A percentile compares a stretch with the other conserved stretches of the same genome.
These are phyloP conservation scores for Trinectes maculatus DNA, from an alignment of 2,113 vertebrate species.

Conservation along the genomic window DNA sequence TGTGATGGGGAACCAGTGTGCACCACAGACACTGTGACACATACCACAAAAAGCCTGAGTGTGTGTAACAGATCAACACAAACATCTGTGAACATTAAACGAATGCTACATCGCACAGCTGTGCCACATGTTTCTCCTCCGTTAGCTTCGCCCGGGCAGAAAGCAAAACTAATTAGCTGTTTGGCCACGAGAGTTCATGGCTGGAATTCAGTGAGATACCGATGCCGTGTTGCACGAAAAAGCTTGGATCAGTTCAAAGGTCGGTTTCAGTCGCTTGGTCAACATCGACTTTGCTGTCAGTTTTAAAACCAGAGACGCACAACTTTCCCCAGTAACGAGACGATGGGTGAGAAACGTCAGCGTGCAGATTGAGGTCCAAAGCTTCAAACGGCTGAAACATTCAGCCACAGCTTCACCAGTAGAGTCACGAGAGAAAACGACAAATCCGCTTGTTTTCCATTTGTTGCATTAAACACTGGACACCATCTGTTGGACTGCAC, in stretches of 20 bases:
- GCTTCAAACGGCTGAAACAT: constrained; percentile 40
- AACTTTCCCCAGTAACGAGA: background rate
- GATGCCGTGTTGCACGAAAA: constrained; percentile 15
- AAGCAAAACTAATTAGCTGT: constrained; percentile 31
- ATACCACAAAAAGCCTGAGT: constrained; percentile 64
- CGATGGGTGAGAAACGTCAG: background rate
- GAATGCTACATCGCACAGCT: constrained; percentile 5
- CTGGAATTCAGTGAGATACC: constrained; percentile 37
- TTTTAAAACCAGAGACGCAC: background rate
- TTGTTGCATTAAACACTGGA: constrained; percentile 78
- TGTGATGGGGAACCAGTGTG: constrained; percentile 62
- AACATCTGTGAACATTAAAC: constrained; percentile 36
- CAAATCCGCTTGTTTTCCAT: constrained; percentile 79
- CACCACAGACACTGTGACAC: constrained; percentile 53
- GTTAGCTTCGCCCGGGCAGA: constrained; percentile 21
- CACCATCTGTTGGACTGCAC: constrained; percentile 79
- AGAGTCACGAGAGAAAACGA: constrained; percentile 59
- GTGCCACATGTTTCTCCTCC: constrained; percentile 6
- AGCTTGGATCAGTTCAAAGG: constrained; percentile 25
- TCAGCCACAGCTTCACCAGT: constrained; percentile 61
- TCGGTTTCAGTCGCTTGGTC: constrained; percentile 6
- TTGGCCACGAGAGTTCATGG: constrained; percentile 32
- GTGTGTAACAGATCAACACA: constrained; percentile 58
- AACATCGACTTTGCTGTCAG: constrained; percentile 27
- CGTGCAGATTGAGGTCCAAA: constrained; percentile 52